phyloP scores from a whole-genome alignment of 2,888 invertebrate genomes.

The Ethmia dodecea region DNA sequence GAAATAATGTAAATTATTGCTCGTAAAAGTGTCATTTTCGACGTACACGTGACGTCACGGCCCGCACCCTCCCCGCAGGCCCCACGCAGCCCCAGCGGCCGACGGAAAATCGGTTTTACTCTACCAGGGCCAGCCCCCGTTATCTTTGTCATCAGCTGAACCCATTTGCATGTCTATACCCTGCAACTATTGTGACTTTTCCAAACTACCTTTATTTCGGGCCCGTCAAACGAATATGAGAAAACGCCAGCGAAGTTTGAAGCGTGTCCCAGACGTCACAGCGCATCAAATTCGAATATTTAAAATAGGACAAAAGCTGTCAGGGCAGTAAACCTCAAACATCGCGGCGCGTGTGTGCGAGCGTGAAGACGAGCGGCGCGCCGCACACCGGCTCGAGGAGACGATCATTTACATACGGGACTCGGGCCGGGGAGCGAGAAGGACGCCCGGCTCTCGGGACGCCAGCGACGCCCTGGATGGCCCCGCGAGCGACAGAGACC shows the following conservation, averaged over 20 bases:
- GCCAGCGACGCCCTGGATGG: constrained; percentile 40
- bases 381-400: constrained; percentile 60
- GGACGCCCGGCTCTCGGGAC: constrained; percentile 37
- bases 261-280: constrained; percentile 38
- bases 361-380: constrained; percentile 37
- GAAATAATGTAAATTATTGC: constrained; percentile 75
- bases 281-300: constrained; percentile 57
- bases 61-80: constrained; percentile 23
- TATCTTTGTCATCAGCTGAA: constrained; percentile 61
- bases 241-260: constrained; percentile 9
- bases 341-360: constrained; percentile 40
- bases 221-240: constrained; percentile 7
- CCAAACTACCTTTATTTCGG: constrained; percentile 25
- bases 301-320: constrained; percentile 73
- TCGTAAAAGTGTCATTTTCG: constrained; percentile 76
- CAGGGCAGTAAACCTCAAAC: constrained; percentile 72
- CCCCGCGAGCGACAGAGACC: constrained; percentile 58
- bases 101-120: constrained; percentile 47
- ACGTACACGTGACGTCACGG: constrained; percentile 70
- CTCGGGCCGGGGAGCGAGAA: constrained; percentile 45
- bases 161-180: constrained; percentile 46
- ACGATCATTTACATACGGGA: constrained; percentile 76
- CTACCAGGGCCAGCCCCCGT: constrained; percentile 52
- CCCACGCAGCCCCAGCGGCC: constrained; percentile 28
- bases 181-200: constrained; percentile 22